phyloP scores from a whole-genome alignment of 2,888 invertebrate species.

The Agonopterix heracliana region DNA sequence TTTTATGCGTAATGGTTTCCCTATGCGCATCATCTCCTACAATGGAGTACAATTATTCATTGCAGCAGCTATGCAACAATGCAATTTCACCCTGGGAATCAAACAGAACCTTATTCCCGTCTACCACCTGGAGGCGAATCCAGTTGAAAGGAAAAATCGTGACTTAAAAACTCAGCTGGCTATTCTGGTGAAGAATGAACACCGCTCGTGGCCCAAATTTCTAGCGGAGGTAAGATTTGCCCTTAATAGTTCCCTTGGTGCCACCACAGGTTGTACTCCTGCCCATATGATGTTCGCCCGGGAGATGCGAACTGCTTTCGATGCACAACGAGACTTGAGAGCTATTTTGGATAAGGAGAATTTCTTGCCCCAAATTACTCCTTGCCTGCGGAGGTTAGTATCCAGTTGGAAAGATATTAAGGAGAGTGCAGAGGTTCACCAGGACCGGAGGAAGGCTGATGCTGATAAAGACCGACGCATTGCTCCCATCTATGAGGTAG shows the following conservation, averaged over 20 bases:
- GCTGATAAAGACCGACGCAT: constrained; percentile 8
- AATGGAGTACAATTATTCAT: constrained; percentile 20
- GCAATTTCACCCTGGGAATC: constrained; percentile 8
- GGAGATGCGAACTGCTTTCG: constrained; percentile 19
- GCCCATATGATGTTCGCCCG: constrained; percentile 24
- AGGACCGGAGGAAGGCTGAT: constrained; percentile 12
- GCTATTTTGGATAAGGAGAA: constrained; percentile 10
- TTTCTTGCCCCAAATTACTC: constrained; percentile 15
- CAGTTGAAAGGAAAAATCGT: constrained; percentile 29
- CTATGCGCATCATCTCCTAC: constrained; percentile 13
- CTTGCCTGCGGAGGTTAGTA: constrained; percentile 9
- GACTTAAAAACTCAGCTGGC: constrained; percentile 26
- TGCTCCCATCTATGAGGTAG: constrained; percentile 9
- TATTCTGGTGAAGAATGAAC: constrained; percentile 19
- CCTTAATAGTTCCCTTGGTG: constrained; percentile 18
- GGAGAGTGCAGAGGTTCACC: constrained; percentile 14
- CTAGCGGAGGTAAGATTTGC: constrained; percentile 23
- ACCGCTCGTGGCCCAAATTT: constrained; percentile 17
- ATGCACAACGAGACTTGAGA: constrained; percentile 12
- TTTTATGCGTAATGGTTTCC: constrained; percentile 16
- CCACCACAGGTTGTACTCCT: constrained; percentile 16
- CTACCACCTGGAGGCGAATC: constrained; percentile 33
- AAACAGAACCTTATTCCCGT: constrained; percentile 20
- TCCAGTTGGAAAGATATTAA: constrained; percentile 5
- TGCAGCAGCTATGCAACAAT: constrained; percentile 16